Base-by-base conservation (phyloP, 2,888 invertebrate genomes). In the Drymonia ruficornis region DNA sequence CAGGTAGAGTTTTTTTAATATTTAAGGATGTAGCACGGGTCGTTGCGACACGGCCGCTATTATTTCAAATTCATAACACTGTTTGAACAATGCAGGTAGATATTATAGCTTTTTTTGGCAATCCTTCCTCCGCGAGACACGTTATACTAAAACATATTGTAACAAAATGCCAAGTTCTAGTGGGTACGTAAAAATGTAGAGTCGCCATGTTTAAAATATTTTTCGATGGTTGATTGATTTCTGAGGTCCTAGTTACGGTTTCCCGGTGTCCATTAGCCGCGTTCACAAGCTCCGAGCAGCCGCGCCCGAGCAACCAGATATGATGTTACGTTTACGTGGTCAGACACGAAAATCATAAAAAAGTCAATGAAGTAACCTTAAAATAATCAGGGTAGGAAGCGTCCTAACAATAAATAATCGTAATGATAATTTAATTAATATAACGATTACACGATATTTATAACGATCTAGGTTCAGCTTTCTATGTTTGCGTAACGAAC, bases 1-100 rank as follows among this genome's bases (percentile, higher is more conserved):
- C 87, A 87, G 87, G 87, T 87, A 87, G 79, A 56, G 56, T 61
- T 80, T 86, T 85, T 86, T 86, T 83, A 58, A 77, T 84, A 80
- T 84, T 83, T 82, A 83, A 83, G 82, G 80, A 81, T 78, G 74
- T 77, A 76, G 79, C 81, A 80, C 78, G 75, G 78, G 72, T 83
- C 83, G 86, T 83, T 85, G 84, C 83, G 82, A 80, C 76, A 80
- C 72, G 65, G 55, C 68, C 67, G 77, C 76, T 78, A 85, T 84
- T 81, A 81, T 83, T 75, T 71, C 68, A 74, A 74, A 77, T 77
- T 76, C 73, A 78, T 75, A 76, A 67, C 70, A 77, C 71, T 78
- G 67, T 71, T 67, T 70, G 68, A 70, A 74, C 75, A 71, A 74
- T 74, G 82, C 82, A 80, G 82, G 82, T 82, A 81, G 79, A 76